These are phyloP conservation scores for Drosophila atroscutellata DNA, from an alignment of 2,888 invertebrate genomes.

Conservation along the genomic window DNA sequence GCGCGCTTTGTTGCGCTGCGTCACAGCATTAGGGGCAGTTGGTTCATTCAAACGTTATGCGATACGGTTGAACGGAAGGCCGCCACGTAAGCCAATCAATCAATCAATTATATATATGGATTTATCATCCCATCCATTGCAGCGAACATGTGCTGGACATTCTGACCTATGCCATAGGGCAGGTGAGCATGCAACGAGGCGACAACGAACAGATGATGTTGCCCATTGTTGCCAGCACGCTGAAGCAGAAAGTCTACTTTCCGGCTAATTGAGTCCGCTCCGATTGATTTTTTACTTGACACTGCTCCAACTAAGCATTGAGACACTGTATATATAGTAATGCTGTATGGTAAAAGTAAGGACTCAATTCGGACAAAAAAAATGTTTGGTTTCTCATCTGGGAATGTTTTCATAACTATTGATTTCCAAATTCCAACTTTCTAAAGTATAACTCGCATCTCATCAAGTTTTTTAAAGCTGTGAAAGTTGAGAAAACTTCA, in stretches of 20 bases:
- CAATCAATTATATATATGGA: not conserved
- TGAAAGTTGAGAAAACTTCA: too few species aligned
- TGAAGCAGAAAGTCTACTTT: slow-evolving; percentile 77
- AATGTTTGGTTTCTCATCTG: too few species aligned
- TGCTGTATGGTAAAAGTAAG: too few species aligned
- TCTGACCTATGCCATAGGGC: slow-evolving; percentile 68
- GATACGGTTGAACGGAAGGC: slow-evolving; percentile 67
- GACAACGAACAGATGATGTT: slow-evolving; percentile 77
- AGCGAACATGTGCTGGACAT: slow-evolving; percentile 82
- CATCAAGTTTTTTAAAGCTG: too few species aligned
- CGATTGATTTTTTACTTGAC: not conserved
- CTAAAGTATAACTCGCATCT: too few species aligned
- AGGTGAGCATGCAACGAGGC: slow-evolving; percentile 71
- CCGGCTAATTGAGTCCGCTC: slow-evolving; percentile 37
- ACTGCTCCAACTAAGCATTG: too few species aligned
- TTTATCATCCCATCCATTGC: slow-evolving; percentile 6
- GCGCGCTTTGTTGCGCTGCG: slow-evolving; percentile 81
- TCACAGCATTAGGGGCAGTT: slow-evolving; percentile 79
- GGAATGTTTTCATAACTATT: too few species aligned
- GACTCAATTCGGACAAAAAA: too few species aligned
- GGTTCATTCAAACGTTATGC: slow-evolving; percentile 84
- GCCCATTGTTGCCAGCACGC: slow-evolving; percentile 64
- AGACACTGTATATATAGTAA: too few species aligned
- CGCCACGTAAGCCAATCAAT: slow-evolving; percentile 56
- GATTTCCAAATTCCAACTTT: too few species aligned